phyloP scores from a whole-genome alignment of 2,113 vertebrate genomes.

The Vicugna pacos region DNA sequence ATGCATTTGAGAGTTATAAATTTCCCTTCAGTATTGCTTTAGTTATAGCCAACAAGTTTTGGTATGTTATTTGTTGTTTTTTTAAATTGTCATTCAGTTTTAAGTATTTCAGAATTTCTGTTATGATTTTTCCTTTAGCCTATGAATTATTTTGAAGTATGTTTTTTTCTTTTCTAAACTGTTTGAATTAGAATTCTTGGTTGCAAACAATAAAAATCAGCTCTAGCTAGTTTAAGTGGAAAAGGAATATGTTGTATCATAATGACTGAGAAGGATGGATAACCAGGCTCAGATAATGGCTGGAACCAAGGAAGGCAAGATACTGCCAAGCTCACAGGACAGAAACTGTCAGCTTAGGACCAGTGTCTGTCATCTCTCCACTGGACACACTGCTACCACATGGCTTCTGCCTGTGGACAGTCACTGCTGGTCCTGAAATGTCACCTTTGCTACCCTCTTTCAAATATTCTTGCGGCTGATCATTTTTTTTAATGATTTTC shows the following conservation, averaged over 20 bases:
- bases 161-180: constrained; percentile 8
- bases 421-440: neutral
- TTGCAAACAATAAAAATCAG: neutral
- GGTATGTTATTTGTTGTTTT: neutral
- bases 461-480: neutral
- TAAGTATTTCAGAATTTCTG: constrained; percentile 26
- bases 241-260: neutral
- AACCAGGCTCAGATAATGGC: neutral
- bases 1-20: neutral
- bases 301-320: neutral
- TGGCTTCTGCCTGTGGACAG: neutral
- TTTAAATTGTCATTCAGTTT: neutral
- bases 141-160: neutral
- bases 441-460: neutral
- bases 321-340: neutral
- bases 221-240: neutral
- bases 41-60: neutral
- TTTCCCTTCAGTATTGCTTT: neutral
- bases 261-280: neutral
- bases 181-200: neutral
- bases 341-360: neutral
- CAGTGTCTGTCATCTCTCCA: neutral
- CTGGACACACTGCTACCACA: neutral
- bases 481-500: neutral
- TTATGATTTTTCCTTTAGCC: constrained; percentile 32